A percentile compares a stretch with the other conserved stretches of the same genome.
Evolutionary conservation across 2,113 vertebrate species (phyloP).

Genomic region (Heterotis niloticus): DNA sequence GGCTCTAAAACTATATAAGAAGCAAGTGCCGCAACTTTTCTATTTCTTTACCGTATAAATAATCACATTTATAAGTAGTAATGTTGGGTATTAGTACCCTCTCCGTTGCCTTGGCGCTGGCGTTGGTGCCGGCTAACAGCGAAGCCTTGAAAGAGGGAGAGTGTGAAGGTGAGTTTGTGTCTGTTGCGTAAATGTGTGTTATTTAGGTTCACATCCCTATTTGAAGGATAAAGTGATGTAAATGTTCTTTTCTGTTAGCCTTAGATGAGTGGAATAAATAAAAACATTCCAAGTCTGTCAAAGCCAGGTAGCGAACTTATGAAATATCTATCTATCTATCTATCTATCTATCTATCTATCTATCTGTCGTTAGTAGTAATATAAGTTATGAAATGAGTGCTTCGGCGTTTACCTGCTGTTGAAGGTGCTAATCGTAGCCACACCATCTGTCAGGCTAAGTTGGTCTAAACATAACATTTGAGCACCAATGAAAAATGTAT

Average conservation of each 20-base stretch:
- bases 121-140: constrained; percentile 58
- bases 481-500: too few species aligned
- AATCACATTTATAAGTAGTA: neutral
- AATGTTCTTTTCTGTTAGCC: neutral
- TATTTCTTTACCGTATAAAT: neutral
- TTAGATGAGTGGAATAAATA: neutral
- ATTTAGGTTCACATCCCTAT: neutral
- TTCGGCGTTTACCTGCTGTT: too few species aligned
- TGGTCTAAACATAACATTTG: too few species aligned
- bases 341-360: too few species aligned
- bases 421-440: too few species aligned
- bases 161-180: constrained; percentile 78
- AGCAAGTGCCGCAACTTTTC: constrained; percentile 3
- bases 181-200: neutral
- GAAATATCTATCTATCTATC: too few species aligned
- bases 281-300: too few species aligned
- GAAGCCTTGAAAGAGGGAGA: constrained; percentile 75
- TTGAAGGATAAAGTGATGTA: neutral
- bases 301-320: too few species aligned
- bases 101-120: constrained; percentile 72
- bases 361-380: too few species aligned
- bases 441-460: too few species aligned
- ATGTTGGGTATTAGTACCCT: constrained; percentile 57
- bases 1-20: constrained; percentile 32
- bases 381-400: too few species aligned